phyloP scores from a whole-genome alignment of 2,888 invertebrate genomes.

The Pollenia labialis region DNA sequence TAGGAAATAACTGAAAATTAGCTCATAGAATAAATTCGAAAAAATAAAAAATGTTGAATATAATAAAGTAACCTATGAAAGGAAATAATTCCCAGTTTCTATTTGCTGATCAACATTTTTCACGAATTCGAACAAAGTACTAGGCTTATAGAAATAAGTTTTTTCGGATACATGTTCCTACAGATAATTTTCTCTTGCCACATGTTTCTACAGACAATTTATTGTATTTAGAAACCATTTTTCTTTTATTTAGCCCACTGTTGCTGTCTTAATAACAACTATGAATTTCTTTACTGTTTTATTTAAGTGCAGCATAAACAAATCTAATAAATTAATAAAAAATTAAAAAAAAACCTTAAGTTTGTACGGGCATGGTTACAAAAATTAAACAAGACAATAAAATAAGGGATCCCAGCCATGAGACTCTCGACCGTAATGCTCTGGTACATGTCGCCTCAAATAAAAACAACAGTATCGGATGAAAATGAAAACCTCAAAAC shows the following conservation, averaged over 20 bases:
- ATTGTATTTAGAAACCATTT: too few relatives aligned
- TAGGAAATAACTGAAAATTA: too few relatives aligned
- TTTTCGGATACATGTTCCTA: too few relatives aligned
- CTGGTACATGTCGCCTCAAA: not conserved
- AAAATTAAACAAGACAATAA: slow-evolving; percentile 14
- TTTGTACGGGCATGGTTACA: not conserved
- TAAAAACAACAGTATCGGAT: slow-evolving; percentile 35
- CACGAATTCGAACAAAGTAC: too few relatives aligned
- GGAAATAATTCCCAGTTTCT: too few relatives aligned
- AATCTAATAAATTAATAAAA: slow-evolving; percentile 30
- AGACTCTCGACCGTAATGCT: not conserved
- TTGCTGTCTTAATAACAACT: slow-evolving; percentile 10
- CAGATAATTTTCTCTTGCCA: too few relatives aligned
- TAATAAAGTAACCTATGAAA: too few relatives aligned
- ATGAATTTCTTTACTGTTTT: slow-evolving; percentile 40
- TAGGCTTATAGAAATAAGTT: too few relatives aligned
- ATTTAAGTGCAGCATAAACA: slow-evolving; percentile 28
- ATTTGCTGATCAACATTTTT: too few relatives aligned
- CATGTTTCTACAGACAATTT: too few relatives aligned
- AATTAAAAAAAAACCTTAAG: not conserved
- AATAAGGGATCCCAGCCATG: slow-evolving; percentile 3
- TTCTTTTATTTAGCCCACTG: not conserved
- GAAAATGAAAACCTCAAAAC: slow-evolving; percentile 38
- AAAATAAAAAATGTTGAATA: too few relatives aligned
- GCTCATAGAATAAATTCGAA: too few relatives aligned